These are phyloP conservation scores for Callopanchax toddi DNA, from an alignment of 2,113 vertebrate species.

Conservation along the genomic window DNA sequence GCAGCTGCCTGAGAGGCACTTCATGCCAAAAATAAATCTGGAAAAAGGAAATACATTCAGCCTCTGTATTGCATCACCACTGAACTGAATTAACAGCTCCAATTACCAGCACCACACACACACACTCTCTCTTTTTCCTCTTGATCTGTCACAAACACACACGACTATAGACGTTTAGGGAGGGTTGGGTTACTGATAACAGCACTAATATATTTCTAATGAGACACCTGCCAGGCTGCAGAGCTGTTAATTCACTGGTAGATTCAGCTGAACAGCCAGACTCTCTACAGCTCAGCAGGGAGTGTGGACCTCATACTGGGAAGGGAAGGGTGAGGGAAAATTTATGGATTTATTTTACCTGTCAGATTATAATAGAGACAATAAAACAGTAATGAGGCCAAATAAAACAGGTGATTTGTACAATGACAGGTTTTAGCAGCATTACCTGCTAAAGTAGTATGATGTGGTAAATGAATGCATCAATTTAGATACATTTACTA, in stretches of 20 bases:
- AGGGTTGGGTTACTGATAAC: constrained; percentile 65
- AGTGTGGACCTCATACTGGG: constrained; percentile 47
- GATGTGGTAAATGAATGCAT: neutral
- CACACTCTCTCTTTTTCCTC: neutral
- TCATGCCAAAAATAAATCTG: constrained; percentile 33
- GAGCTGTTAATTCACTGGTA: constrained; percentile 66
- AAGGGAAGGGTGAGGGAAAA: constrained; percentile 22
- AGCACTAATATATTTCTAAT: constrained; percentile 74
- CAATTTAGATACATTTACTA: neutral
- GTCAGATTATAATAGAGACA: constrained; percentile 44
- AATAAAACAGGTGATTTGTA: neutral
- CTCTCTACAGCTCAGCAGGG: constrained; percentile 63
- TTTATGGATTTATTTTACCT: constrained; percentile 45
- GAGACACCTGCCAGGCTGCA: constrained; percentile 69
- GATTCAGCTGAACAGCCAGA: constrained; percentile 64
- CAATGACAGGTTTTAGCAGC: neutral
- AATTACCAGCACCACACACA: constrained; percentile 28
- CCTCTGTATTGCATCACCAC: constrained; percentile 32
- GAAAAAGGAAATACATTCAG: constrained; percentile 26
- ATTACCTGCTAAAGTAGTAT: neutral
- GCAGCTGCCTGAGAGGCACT: constrained; percentile 27
- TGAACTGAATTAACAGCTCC: constrained; percentile 43
- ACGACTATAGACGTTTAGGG: constrained; percentile 42
- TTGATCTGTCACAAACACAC: constrained; percentile 1
- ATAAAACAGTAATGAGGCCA: constrained; percentile 51